Base-by-base conservation (phyloP, 2,888 invertebrate genomes). In the Cataglyphis livida region DNA sequence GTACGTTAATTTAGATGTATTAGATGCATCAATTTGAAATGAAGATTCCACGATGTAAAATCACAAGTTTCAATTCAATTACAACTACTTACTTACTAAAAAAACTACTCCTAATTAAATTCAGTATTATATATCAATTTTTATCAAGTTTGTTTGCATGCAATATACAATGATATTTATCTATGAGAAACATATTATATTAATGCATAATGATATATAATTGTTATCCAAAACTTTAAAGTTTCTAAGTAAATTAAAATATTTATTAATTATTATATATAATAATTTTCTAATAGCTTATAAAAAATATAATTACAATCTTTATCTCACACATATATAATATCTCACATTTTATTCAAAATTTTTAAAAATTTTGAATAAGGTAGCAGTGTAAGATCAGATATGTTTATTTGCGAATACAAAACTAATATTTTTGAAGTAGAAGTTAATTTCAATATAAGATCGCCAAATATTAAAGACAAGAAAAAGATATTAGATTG, bases 341-440 rank as follows among this genome's bases (percentile, higher is more conserved):
- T 83, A 74, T 74, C 21, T 15, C 64, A 83, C 48, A 85, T 3
- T 32, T 32, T 79, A 15, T 76, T 74, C 57, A 51, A 70, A 83
- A 87, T 82, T 87, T 90, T 83, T 0, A 44, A 70, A 83, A 87
- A 81, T 87, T 90, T 83, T 85, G 88, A 91, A 86, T 84, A 86
- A 86, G 86, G 89, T 68, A 85, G 71, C 66, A 84, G 83, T 81
- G 44, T 76, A 76, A 78, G 81, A 38, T 51, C 84, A 66, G 86
- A 85, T 82, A 73, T n/a, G 81, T 82, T 35, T 18, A 48, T n/a
- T 79, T 74, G 54, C 32, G 32, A 2, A 38, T 12, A 38, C 59
- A 71, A 85, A 79, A 75, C 71, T 35, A 70, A 74, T 48, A 41
- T n/a, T 48, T 64, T 41, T 9, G 82, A 84, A 66, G 51, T 21